Conservation (phyloP, 2,797 vertebrate genomes). For the Tolypeutes matacus region DNA sequence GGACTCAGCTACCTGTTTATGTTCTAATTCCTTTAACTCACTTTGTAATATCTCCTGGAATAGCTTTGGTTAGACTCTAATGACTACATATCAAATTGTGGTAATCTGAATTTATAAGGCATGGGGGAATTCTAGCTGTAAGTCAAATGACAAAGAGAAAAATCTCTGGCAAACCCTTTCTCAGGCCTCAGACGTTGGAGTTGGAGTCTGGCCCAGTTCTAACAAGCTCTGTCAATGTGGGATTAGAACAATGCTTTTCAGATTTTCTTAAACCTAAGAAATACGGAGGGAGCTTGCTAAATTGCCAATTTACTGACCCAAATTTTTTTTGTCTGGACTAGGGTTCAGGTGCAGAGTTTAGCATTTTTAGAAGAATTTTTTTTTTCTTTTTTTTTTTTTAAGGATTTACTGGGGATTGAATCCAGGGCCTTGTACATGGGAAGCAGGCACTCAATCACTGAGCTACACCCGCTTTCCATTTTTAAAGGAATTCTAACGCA, state of each 20-base stretch:
- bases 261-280: constrained; percentile 18
- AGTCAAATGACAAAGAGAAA: not conserved
- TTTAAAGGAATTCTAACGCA: not conserved
- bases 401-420: too few relatives aligned
- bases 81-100: not conserved
- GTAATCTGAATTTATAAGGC: constrained; percentile 28
- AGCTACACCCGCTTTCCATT: too few relatives aligned
- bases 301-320: not conserved
- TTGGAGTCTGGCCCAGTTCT: not conserved
- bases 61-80: not conserved
- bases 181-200: not conserved
- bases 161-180: not conserved
- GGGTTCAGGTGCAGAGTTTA: not conserved
- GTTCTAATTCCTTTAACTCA: not conserved
- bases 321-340: not conserved
- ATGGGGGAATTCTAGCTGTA: not conserved
- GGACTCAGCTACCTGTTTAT: not conserved
- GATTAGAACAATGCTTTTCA: not conserved
- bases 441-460: too few relatives aligned
- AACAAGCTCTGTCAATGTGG: not conserved
- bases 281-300: not conserved
- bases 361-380: not conserved
- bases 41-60: not conserved
- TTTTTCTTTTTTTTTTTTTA: too few relatives aligned
- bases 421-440: too few relatives aligned